A percentile compares a stretch with the other conserved stretches of the same genome.
Conservation (phyloP, 2,797 vertebrate species). For the Neostethus bicornis region DNA sequence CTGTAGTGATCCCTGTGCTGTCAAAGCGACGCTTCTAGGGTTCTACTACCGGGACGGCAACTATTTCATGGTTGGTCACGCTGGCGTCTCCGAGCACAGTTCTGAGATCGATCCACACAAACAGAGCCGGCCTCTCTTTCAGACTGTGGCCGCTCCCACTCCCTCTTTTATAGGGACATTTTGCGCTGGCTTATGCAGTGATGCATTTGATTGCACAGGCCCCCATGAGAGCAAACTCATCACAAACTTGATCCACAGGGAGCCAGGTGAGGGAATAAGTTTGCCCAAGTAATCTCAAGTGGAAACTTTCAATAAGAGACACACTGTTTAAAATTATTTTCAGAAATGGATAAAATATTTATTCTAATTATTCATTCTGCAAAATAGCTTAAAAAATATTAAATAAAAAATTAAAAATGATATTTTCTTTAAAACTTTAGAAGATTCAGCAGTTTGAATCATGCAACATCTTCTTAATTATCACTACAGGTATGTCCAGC, state of each 20-base stretch:
- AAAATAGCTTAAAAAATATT: not conserved
- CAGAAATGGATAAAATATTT: conserved; percentile 39
- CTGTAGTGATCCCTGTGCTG: conserved; percentile 8
- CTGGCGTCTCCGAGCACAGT: conserved; percentile 49
- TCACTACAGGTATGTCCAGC: conserved; percentile 4
- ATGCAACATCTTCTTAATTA: conserved; percentile 24
- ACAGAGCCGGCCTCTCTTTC: conserved; percentile 27
- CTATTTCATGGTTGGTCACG: conserved; percentile 78
- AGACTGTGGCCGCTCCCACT: conserved; percentile 31
- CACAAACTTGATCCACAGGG: conserved; percentile 70
- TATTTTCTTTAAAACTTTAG: too few species aligned
- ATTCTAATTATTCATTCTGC: too few species aligned
- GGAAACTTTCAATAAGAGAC: conserved; percentile 54
- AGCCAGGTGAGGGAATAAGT: conserved; percentile 56
- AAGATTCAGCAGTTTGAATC: conserved; percentile 15
- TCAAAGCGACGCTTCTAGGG: conserved; percentile 21
- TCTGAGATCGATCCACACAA: conserved; percentile 64
- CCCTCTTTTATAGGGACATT: conserved; percentile 64
- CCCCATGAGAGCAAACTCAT: conserved; percentile 69
- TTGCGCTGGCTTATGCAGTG: conserved; percentile 68
- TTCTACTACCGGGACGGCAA: conserved; percentile 53
- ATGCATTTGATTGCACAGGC: conserved; percentile 80
- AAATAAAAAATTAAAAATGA: not conserved
- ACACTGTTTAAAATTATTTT: conserved; percentile 59
- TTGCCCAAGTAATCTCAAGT: conserved; percentile 54